Percentiles rank a stretch among this genome's conserved stretches.
Evolutionary conservation across 2,113 vertebrate species (phyloP).

Genomic region (Balaeniceps rex): DNA sequence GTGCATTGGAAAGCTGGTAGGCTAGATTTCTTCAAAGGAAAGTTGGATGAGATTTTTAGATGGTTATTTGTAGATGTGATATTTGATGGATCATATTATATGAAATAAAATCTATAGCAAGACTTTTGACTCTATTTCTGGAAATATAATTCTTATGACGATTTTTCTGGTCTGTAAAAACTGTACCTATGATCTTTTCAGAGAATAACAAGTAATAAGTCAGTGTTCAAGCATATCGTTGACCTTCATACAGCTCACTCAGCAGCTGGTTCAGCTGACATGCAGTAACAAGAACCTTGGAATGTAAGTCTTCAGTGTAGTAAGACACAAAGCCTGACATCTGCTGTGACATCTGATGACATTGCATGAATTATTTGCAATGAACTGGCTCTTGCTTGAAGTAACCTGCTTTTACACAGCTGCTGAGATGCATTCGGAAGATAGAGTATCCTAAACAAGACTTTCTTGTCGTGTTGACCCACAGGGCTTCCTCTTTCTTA

Average conservation of each 20-base stretch:
- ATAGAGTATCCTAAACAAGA: not conserved
- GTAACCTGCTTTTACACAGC: not conserved
- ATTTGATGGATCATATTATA: not conserved
- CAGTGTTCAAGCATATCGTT: not conserved
- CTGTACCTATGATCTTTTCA: not conserved
- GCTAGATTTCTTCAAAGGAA: not conserved
- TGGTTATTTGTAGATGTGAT: not conserved
- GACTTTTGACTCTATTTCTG: not conserved
- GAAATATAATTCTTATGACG: not conserved
- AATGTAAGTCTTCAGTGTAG: not conserved
- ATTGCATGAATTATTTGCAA: not conserved
- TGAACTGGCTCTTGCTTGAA: not conserved
- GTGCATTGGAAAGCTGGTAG: not conserved
- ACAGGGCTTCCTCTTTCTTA: not conserved
- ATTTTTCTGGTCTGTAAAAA: not conserved
- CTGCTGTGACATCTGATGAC: not conserved
- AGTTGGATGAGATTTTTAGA: not conserved
- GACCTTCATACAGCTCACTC: not conserved
- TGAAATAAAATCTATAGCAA: slow-evolving; percentile 36
- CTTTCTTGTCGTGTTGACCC: not conserved
- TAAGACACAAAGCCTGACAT: not conserved
- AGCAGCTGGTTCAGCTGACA: not conserved
- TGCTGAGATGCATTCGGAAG: not conserved
- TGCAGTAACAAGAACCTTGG: not conserved
- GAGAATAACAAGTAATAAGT: not conserved